These are phyloP conservation scores for Macaria liturata DNA, from an alignment of 2,888 invertebrate species.

Conservation along the genomic window DNA sequence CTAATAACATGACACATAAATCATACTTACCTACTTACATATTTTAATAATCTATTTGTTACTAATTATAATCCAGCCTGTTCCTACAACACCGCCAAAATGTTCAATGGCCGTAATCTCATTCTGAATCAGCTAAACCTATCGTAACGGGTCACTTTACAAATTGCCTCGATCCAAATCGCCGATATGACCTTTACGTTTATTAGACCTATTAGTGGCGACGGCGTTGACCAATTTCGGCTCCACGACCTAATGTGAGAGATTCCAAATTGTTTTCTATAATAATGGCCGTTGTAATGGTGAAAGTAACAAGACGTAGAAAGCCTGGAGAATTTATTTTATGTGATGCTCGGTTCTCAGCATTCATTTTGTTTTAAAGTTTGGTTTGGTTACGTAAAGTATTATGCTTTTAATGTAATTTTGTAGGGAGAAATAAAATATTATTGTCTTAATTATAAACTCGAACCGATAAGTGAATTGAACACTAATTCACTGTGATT, in stretches of 20 bases:
- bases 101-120: slow-evolving; percentile 5
- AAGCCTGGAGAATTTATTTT: slow-evolving; percentile 16
- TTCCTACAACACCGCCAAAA: not conserved
- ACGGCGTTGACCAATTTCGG: slow-evolving; percentile 15
- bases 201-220: slow-evolving; percentile 16
- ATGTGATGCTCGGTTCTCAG: slow-evolving; percentile 3
- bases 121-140: slow-evolving; percentile 7
- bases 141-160: slow-evolving; percentile 11
- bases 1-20: too few relatives aligned
- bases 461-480: too few relatives aligned
- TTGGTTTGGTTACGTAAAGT: too few relatives aligned
- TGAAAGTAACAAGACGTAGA: slow-evolving; percentile 13
- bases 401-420: too few relatives aligned
- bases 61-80: too few relatives aligned
- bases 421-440: too few relatives aligned
- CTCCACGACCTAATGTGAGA: slow-evolving; percentile 11
- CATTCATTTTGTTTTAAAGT: slow-evolving; percentile 3
- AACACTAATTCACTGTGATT: too few relatives aligned
- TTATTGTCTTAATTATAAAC: too few relatives aligned
- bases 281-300: slow-evolving; percentile 16
- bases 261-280: slow-evolving; percentile 14
- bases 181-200: slow-evolving; percentile 15
- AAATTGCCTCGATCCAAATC: slow-evolving; percentile 16
- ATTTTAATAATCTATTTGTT: too few relatives aligned
- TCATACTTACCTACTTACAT: too few relatives aligned